Base-by-base conservation (phyloP, 1,140 invertebrate genomes). In the Nixonia krombeini region DNA sequence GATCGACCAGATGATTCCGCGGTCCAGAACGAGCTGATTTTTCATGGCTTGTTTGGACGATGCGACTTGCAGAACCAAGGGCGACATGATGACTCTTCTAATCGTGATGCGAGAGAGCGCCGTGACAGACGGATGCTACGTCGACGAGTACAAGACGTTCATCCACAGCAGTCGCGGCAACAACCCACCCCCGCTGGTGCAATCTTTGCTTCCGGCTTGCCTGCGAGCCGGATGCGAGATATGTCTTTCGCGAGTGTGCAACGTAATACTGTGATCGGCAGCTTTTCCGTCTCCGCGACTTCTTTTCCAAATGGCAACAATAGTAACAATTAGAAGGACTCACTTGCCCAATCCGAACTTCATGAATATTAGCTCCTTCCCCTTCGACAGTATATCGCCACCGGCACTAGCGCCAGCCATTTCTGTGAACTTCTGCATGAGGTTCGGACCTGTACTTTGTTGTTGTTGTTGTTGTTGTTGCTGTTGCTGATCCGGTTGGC, bases 281-380 rank as follows among this genome's bases (percentile, higher is more conserved):
- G 56, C 63, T 26, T 21, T 21, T 21, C 21, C 6, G 17, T 17
- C 37, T 13, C 37, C 8, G 44, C 37, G 10, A 40, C 18, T n/a
- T n/a, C n/a, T n/a, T n/a, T n/a, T n/a, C n/a, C n/a, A n/a, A n/a
- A n/a, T 7, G 29, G 25, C 7, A 12, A 16, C 13, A 4, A 53
- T 40, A 17, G 13, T 7, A 33, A 42, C 47, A 25, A 15, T 33
- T 23, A 41, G 33, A 52, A 49, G 40, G 49, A 61, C 79, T 85
- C 83, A 85, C 82, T 85, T 85, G 72, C 92, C 93, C 62, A 95
- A 87, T 42, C 93, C 93, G 78, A 95, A 95, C 87, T 94, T 95
- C 89, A 94, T 94, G 83, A 95, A 95, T 76, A 95, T 94, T 26
- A 93, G 88, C 85, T 95, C 94, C 85, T 95, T 95, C 66, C 93